Evolutionary conservation across 1,140 invertebrate genomes (phyloP).

Genomic region (Drosophila pseudoananassae): DNA sequence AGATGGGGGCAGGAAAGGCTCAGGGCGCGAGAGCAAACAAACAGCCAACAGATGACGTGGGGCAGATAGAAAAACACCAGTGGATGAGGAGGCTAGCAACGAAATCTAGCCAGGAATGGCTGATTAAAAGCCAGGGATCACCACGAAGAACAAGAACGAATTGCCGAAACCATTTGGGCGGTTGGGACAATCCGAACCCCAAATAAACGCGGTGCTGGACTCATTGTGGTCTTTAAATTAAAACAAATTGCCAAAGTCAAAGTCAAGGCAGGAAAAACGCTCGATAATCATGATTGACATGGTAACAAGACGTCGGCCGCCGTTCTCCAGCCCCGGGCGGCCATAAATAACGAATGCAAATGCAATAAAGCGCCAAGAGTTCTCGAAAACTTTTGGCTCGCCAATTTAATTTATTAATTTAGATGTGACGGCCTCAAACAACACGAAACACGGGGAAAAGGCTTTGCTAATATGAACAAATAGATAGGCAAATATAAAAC

Average conservation of each 20-base stretch:
- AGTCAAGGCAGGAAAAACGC: conserved; percentile 34
- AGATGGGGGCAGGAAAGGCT: conserved; percentile 5
- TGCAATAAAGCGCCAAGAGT: conserved; percentile 60
- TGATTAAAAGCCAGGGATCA: conserved; percentile 31
- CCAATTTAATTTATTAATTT: conserved; percentile 75
- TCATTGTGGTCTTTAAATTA: conserved; percentile 47
- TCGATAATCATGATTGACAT: conserved; percentile 73
- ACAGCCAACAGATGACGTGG: conserved; percentile 12
- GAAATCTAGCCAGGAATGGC: conserved; percentile 11
- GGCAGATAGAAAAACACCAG: conserved; percentile 25
- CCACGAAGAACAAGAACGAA: not conserved
- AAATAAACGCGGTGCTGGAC: not conserved
- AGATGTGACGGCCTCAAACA: conserved; percentile 33
- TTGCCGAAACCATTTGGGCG: not conserved
- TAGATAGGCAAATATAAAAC: not conserved
- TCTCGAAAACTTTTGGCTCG: conserved; percentile 65
- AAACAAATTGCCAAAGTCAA: conserved; percentile 68
- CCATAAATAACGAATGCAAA: conserved; percentile 66
- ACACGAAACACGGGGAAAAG: conserved; percentile 39
- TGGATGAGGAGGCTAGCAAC: conserved; percentile 10
- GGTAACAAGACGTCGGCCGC: conserved; percentile 8
- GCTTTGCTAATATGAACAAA: conserved; percentile 15
- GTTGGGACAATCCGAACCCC: not conserved
- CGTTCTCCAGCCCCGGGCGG: not conserved
- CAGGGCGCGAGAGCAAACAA: conserved; percentile 18